A percentile compares a stretch with the other conserved stretches of the same genome.
Conservation (phyloP, 2,888 invertebrate genomes). For the Tenthredo mesomela region DNA sequence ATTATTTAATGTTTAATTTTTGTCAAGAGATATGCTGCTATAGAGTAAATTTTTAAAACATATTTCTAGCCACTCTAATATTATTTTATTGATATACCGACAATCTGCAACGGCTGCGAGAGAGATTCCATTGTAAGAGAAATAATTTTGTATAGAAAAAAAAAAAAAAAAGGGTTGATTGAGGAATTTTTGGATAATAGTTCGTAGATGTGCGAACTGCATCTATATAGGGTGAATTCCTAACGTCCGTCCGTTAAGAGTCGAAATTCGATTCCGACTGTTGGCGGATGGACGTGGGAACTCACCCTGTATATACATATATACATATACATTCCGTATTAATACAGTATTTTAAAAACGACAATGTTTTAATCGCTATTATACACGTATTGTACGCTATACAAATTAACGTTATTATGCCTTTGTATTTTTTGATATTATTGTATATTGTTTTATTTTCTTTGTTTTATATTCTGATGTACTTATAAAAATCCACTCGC, state of each 20-base stretch:
- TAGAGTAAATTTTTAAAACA: background rate
- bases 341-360: constrained; percentile 63
- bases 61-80: background rate
- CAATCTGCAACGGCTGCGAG: background rate
- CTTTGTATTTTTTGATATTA: constrained; percentile 41
- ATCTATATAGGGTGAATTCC: too few relatives aligned
- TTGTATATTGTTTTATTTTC: background rate
- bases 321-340: constrained; percentile 57
- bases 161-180: too few relatives aligned
- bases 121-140: background rate
- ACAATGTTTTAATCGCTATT: constrained; percentile 33
- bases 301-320: too few relatives aligned
- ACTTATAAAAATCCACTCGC: constrained; percentile 3
- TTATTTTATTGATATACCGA: background rate
- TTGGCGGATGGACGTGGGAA: too few relatives aligned
- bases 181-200: background rate
- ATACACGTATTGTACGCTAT: constrained; percentile 11
- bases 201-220: constrained; percentile 3
- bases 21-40: background rate
- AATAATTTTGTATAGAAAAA: background rate
- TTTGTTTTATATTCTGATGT: background rate
- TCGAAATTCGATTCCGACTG: too few relatives aligned
- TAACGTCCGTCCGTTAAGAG: too few relatives aligned
- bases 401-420: constrained; percentile 19
- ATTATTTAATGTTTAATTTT: background rate